phyloP scores from a whole-genome alignment of 2,888 invertebrate genomes.

The Syrphus vitripennis region DNA sequence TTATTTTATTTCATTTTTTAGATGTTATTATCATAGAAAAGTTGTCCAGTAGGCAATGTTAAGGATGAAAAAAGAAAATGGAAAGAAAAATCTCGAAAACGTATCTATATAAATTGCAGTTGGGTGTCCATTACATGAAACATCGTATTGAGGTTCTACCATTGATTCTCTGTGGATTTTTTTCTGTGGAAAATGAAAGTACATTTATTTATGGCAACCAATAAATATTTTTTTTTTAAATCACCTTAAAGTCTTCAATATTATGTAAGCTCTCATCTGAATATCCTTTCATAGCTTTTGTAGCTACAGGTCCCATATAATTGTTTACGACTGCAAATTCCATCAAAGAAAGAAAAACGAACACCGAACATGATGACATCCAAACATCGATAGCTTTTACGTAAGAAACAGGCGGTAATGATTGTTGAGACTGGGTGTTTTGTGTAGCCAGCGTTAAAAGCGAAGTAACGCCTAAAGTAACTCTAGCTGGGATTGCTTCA shows the following conservation, averaged over 20 bases:
- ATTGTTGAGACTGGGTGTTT: constrained; percentile 95
- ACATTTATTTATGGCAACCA: not conserved
- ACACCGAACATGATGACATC: constrained; percentile 96
- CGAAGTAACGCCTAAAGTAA: constrained; percentile 93
- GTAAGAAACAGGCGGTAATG: constrained; percentile 94
- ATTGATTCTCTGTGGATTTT: constrained; percentile 84
- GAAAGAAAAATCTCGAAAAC: constrained; percentile 93
- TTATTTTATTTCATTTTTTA: not conserved
- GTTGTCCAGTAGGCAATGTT: constrained; percentile 95
- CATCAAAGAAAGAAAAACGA: constrained; percentile 94
- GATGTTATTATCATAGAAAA: constrained; percentile 82
- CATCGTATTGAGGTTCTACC: constrained; percentile 90
- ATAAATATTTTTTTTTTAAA: not conserved
- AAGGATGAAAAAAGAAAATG: constrained; percentile 93
- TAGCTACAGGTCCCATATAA: constrained; percentile 92
- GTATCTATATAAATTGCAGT: constrained; percentile 93
- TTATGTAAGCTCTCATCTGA: constrained; percentile 91
- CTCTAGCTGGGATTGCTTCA: constrained; percentile 94
- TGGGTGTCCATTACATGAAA: constrained; percentile 90
- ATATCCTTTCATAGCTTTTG: constrained; percentile 94
- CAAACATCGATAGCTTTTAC: constrained; percentile 96
- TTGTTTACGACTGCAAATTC: constrained; percentile 95
- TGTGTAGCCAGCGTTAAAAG: constrained; percentile 94
- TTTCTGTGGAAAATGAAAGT: constrained; percentile 78
- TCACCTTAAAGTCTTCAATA: constrained; percentile 90